A percentile compares a stretch with the other conserved stretches of the same genome.
These are phyloP conservation scores for Maconellicoccus hirsutus DNA, from an alignment of 1,140 invertebrate species.

Conservation along the genomic window DNA sequence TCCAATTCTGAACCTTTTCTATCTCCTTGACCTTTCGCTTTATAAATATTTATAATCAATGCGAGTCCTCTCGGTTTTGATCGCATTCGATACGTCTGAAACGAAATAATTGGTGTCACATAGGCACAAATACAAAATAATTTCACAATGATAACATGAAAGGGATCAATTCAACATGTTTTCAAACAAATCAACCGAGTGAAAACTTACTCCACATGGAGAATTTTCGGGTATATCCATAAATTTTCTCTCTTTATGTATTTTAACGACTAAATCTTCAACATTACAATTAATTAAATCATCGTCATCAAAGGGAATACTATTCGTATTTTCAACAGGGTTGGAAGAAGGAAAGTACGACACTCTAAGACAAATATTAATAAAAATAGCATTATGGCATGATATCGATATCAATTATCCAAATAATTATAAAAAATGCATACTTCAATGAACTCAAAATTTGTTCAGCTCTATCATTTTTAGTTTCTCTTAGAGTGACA, in stretches of 20 bases:
- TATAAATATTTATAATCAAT: conserved; percentile 26
- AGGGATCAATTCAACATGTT: not conserved
- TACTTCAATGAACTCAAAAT: conserved; percentile 8
- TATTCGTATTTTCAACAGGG: not conserved
- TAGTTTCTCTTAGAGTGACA: conserved; percentile 4
- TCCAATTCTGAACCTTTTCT: conserved; percentile 24
- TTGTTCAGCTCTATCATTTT: conserved; percentile 9
- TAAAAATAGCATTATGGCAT: no score
- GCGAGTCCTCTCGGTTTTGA: conserved; percentile 26
- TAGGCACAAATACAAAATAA: no score
- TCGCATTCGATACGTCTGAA: conserved; percentile 25
- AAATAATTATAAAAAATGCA: not conserved
- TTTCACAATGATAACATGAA: no score
- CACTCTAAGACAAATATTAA: not conserved
- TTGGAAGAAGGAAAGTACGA: not conserved
- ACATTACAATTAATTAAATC: not conserved
- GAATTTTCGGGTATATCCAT: conserved; percentile 20
- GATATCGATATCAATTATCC: no score
- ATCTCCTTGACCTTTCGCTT: not conserved
- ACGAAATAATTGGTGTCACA: no score
- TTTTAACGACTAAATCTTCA: conserved; percentile 14
- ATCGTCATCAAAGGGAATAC: not conserved
- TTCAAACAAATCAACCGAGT: no score
- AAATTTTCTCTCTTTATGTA: conserved; percentile 12
- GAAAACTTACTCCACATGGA: not conserved